Conservation (phyloP, 1,140 invertebrate genomes). For the Monomorium pharaonis region DNA sequence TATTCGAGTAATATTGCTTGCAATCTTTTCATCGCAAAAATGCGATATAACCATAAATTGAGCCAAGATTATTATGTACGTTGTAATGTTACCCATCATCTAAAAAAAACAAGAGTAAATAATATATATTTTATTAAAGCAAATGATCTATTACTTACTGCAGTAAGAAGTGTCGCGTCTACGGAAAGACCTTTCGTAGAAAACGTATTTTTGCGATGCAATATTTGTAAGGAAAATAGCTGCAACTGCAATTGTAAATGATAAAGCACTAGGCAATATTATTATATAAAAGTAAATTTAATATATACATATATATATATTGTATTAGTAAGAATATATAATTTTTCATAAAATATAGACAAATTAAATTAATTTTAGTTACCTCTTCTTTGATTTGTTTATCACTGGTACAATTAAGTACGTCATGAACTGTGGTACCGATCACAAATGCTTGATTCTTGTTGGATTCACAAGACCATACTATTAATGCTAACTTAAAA, state of each 20-base stretch:
- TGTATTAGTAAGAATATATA: neutral
- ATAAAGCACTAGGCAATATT: neutral
- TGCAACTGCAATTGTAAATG: neutral
- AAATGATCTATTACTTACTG: neutral
- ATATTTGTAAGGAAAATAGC: neutral
- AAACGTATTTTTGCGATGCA: neutral
- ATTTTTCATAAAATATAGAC: neutral
- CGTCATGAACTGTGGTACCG: neutral
- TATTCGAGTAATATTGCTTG: neutral
- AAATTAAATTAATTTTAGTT: neutral
- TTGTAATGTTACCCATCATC: neutral
- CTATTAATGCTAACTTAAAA: constrained; percentile 36
- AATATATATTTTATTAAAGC: neutral
- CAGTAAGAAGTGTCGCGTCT: neutral
- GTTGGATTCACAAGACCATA: neutral
- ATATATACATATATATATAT: neutral
- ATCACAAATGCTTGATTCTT: neutral
- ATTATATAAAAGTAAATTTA: neutral
- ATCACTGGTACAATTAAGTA: neutral
- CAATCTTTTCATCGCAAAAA: neutral
- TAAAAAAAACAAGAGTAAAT: neutral
- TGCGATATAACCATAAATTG: neutral
- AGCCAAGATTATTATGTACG: neutral
- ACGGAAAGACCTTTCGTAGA: neutral
- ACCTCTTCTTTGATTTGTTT: neutral